phyloP scores from a whole-genome alignment of 2,888 invertebrate species.

The Cephus pygmeus region DNA sequence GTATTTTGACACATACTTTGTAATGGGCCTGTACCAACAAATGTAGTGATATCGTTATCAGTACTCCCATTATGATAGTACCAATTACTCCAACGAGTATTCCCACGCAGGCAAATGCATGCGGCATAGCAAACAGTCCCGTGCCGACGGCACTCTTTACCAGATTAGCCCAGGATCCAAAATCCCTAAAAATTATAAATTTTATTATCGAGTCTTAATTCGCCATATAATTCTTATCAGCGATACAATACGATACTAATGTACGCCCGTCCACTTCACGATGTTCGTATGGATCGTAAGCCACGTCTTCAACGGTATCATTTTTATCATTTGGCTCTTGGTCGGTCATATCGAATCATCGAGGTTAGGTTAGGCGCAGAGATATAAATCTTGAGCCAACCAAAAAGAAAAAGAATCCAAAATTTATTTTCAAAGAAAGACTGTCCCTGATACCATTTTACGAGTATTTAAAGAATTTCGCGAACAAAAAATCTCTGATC shows the following conservation, averaged over 20 bases:
- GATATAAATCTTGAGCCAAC: no score
- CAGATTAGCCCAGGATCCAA: conserved; percentile 38
- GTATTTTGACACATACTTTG: conserved; percentile 33
- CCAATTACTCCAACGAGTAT: conserved; percentile 41
- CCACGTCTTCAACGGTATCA: conserved; percentile 11
- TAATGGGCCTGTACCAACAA: conserved; percentile 42
- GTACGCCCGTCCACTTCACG: conserved; percentile 22
- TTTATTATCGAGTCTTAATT: neutral
- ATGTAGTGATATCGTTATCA: conserved; percentile 40
- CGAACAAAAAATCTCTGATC: no score
- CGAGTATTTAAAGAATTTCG: neutral
- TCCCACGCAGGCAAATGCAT: conserved; percentile 48
- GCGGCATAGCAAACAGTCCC: conserved; percentile 47
- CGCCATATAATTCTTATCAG: neutral
- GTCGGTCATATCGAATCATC: neutral
- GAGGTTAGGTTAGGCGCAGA: no score
- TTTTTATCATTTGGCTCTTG: neutral
- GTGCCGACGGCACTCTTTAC: conserved; percentile 46
- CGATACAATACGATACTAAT: conserved; percentile 34
- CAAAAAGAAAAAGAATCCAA: neutral
- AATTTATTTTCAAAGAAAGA: neutral
- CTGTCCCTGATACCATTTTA: no score
- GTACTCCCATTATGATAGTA: conserved; percentile 38
- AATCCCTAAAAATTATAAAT: conserved; percentile 30
- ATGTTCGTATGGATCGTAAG: conserved; percentile 39